phyloP scores from a whole-genome alignment of 1,140 invertebrate genomes.

The Nephotettix cincticeps region DNA sequence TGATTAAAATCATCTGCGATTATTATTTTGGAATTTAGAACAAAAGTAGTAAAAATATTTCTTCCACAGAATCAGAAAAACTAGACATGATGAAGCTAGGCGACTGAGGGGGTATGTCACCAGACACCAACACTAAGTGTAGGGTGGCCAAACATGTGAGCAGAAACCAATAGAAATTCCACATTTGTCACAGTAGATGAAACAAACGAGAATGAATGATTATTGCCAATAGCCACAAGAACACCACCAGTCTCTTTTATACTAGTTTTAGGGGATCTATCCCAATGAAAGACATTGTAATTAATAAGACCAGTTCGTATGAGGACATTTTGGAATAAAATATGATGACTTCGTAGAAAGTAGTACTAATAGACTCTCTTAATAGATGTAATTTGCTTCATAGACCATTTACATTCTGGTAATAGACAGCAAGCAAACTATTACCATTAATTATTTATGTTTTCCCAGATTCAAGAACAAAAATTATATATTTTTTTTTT shows the following conservation, averaged over 20 bases:
- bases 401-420: slow-evolving; percentile 10
- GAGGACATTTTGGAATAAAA: not conserved
- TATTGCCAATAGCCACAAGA: not conserved
- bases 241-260: not conserved
- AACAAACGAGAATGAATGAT: too few relatives aligned
- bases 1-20: too few relatives aligned
- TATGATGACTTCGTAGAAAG: not conserved
- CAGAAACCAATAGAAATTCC: too few relatives aligned
- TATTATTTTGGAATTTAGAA: too few relatives aligned
- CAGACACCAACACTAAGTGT: too few relatives aligned
- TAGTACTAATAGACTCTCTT: not conserved
- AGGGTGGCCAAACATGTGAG: too few relatives aligned
- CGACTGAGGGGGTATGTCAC: not conserved
- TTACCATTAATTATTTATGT: too few relatives aligned
- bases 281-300: not conserved
- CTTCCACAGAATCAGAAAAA: not conserved
- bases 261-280: not conserved
- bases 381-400: not conserved
- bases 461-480: too few relatives aligned
- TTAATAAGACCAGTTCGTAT: not conserved
- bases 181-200: too few relatives aligned
- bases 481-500: too few relatives aligned
- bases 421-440: not conserved
- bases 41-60: too few relatives aligned
- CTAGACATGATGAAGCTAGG: not conserved